These are phyloP conservation scores for Brachystomella parvula DNA, from an alignment of 1,140 invertebrate genomes.

Conservation along the genomic window DNA sequence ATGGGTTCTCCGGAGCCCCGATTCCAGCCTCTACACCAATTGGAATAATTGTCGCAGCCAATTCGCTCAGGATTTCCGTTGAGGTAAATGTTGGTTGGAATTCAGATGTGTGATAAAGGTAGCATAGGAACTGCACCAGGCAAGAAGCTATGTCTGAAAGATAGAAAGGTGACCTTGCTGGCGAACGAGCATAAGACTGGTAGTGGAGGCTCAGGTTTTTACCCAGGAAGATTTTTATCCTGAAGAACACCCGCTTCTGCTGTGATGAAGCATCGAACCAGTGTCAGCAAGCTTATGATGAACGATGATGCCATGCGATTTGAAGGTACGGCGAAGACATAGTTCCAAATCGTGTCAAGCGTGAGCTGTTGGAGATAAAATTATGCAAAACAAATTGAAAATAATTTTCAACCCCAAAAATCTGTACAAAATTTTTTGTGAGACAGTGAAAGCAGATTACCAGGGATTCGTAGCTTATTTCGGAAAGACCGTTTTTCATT, in stretches of 20 bases:
- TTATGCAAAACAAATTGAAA: too few species aligned
- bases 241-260: conserved; percentile 16
- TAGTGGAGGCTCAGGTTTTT: neutral
- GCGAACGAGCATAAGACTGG: neutral
- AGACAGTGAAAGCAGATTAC: too few species aligned
- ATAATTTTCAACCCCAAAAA: too few species aligned
- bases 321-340: conserved; percentile 74
- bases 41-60: conserved; percentile 83
- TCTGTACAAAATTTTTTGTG: too few species aligned
- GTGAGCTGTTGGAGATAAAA: conserved; percentile 51
- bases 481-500: too few species aligned
- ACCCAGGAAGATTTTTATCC: neutral
- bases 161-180: conserved; percentile 10
- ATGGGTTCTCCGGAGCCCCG: conserved; percentile 11
- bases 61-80: conserved; percentile 75
- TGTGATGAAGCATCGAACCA: conserved; percentile 55
- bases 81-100: conserved; percentile 88
- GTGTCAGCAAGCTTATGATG: conserved; percentile 73
- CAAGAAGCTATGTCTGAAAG: conserved; percentile 31
- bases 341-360: conserved; percentile 84
- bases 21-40: conserved; percentile 22
- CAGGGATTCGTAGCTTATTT: too few species aligned
- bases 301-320: conserved; percentile 63
- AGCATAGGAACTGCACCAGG: conserved; percentile 82
- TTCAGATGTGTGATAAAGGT: conserved; percentile 88